Base-by-base conservation (phyloP, 2,113 vertebrate genomes). In the Peromyscus polionotus region DNA sequence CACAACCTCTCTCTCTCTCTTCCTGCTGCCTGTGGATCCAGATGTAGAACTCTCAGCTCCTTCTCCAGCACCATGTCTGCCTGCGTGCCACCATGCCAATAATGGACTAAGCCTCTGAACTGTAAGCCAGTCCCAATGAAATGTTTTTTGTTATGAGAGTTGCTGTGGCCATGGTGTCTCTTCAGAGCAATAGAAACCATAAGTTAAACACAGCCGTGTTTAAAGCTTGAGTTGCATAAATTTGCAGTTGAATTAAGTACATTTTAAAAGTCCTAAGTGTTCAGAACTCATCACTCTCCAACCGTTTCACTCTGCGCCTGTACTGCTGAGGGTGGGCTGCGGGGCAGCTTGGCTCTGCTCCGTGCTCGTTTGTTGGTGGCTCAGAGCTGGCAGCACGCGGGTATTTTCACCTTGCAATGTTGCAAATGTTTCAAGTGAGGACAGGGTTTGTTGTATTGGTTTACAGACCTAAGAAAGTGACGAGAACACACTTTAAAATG, bases 241-340 rank as follows among this genome's bases (percentile, higher is more conserved):
- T 3, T 73, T 75, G 61, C 19, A 88, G 93, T 54, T 90, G 65
- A 81, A n/a, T 42, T 61, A 93, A 87, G 26, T 51, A 26, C 36
- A 20, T 81, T 93, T 51, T 90, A 93, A 93, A 92, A n/a, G 31
- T 24, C 88, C 84, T 59, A 19, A n/a, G 51, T 48, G 31, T n/a
- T 89, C 57, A 95, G 63, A 93, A 51, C 4, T 24, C 54, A 61
- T 36, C 33, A 8, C 75, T 90, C 77, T 70, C 59, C 65, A 36
- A 45, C 39, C 42, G 65, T 54, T 88, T 85, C 31, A 13, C 51
- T 57, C 61, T 24, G 24, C 7, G 4, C 36, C 90, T 57, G 13
- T 42, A 17, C 17, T n/a, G 7, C 31, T 9, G 19, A 63, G 22
- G 10, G 7, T 16, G 20, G 4, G 8, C 2, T 16, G 2, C 31